Evolutionary conservation across 2,888 invertebrate species (phyloP), one percentile per base, ranked within the genome.

Genomic region (Arctia plantaginis): DNA sequence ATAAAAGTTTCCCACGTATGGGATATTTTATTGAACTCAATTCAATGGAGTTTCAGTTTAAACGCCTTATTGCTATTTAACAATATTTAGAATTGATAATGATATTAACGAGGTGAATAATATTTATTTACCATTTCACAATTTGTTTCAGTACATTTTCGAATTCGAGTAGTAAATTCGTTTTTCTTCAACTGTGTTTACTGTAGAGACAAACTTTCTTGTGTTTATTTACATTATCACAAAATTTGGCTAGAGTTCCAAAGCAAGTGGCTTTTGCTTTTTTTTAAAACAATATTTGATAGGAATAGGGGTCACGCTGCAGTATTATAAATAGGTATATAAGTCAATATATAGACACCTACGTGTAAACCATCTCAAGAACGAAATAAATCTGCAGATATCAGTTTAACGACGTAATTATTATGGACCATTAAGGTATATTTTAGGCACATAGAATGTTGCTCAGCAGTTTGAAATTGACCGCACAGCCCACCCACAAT

Each of bases 401-500:
- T 67, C 23, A 75, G 73, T 82, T 80, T 75, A 78, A 82, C 72
- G 78, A 69, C 47, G 23, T 51, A 44, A 72, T 74, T 72, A 75
- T 66, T 51, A 65, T 33, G 30, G 72, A 72, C 41, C 55, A 78
- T 70, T 55, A 59, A 35, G 35, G 64, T 68, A 64, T 79, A 79
- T 77, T 70, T 65, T 74, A 69, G 71, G 59, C 66, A 62, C 69
- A 66, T 1, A 23, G 12, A 20, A 62, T 81, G 86, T 87, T 80
- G 67, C 78, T 83, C 72, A 75, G 27, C 55, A 55, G n/a, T 72
- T 71, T 69, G 51, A 20, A 64, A 23, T 39, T 30, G 12, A 67
- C 41, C 55, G 30, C 51, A 39, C 10, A 79, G 80, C 82, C 82
- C 82, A 85, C 89, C 89, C 88, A 92, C 90, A 78, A 79, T 73